phyloP scores from a whole-genome alignment of 2,113 vertebrate genomes.

The Psittacara wagleri region DNA sequence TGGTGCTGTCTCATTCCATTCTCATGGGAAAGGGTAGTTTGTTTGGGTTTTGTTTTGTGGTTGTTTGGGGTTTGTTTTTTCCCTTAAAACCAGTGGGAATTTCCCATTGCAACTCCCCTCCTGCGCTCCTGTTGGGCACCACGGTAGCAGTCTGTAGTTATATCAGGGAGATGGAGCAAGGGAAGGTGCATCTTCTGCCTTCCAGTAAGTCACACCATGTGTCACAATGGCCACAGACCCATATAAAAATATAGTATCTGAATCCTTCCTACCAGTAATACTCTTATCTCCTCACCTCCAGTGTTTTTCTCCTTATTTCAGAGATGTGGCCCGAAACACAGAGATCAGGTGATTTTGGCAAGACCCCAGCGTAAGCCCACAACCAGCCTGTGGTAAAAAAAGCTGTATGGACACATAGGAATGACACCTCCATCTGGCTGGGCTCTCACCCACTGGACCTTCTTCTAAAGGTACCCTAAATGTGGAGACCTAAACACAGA shows the following conservation, averaged over 20 bases:
- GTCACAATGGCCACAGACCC: background rate
- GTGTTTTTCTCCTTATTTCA: background rate
- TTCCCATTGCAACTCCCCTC: background rate
- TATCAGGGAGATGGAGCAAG: background rate
- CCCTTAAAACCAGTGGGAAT: background rate
- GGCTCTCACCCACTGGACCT: background rate
- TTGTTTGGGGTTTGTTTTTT: background rate
- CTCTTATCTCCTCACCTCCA: background rate
- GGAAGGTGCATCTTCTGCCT: background rate
- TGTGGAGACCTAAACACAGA: background rate
- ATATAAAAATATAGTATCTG: rapidly evolving
- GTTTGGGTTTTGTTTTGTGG: background rate
- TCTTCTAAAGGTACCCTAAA: background rate
- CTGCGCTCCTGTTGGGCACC: background rate
- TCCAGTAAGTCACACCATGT: background rate
- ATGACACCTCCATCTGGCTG: background rate
- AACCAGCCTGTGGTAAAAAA: background rate
- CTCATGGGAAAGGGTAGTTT: background rate
- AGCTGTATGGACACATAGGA: background rate
- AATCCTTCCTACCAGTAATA: background rate
- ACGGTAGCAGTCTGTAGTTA: background rate
- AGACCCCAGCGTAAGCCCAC: rapidly evolving
- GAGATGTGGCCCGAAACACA: background rate
- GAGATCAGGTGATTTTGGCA: background rate
- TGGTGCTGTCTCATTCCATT: background rate